Percentiles rank a stretch among this genome's conserved stretches.
phyloP scores from a whole-genome alignment of 1,140 invertebrate species.

The Trichonephila clavata region DNA sequence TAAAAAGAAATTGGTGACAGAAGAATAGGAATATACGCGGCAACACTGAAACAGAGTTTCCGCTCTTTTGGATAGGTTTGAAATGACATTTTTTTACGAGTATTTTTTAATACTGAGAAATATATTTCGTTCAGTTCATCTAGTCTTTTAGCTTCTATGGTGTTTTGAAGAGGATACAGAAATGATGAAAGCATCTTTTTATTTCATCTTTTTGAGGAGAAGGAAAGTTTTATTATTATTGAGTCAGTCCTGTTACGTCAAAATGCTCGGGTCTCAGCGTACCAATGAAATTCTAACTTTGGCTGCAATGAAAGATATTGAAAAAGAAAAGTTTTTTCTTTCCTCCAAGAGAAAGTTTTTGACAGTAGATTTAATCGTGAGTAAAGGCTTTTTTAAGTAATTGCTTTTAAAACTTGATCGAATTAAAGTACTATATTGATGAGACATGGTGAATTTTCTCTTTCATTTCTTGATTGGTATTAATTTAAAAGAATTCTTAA shows the following conservation, averaged over 20 bases:
- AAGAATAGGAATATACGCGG: not conserved
- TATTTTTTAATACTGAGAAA: not conserved
- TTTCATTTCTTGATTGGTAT: too few relatives aligned
- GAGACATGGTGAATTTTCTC: not conserved
- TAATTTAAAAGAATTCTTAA: too few relatives aligned
- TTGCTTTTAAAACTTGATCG: not conserved
- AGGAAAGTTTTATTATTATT: not conserved
- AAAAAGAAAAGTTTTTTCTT: not conserved
- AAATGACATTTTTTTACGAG: constrained; percentile 54
- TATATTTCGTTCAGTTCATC: constrained; percentile 49
- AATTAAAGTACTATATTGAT: not conserved
- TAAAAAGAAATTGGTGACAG: not conserved
- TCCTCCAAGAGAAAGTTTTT: not conserved
- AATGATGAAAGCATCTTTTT: not conserved
- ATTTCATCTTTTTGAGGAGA: not conserved
- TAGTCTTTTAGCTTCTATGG: not conserved
- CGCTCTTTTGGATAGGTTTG: constrained; percentile 3
- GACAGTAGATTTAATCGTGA: not conserved
- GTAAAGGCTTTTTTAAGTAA: not conserved
- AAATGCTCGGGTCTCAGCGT: not conserved
- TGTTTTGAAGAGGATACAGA: constrained; percentile 20
- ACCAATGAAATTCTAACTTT: constrained; percentile 4
- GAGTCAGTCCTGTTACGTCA: not conserved
- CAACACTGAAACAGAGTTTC: constrained; percentile 61
- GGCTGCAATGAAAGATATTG: not conserved